Percentiles rank a stretch among this genome's conserved stretches.
Evolutionary conservation across 2,888 invertebrate species (phyloP).

Genomic region (Andrena trimmerana): DNA sequence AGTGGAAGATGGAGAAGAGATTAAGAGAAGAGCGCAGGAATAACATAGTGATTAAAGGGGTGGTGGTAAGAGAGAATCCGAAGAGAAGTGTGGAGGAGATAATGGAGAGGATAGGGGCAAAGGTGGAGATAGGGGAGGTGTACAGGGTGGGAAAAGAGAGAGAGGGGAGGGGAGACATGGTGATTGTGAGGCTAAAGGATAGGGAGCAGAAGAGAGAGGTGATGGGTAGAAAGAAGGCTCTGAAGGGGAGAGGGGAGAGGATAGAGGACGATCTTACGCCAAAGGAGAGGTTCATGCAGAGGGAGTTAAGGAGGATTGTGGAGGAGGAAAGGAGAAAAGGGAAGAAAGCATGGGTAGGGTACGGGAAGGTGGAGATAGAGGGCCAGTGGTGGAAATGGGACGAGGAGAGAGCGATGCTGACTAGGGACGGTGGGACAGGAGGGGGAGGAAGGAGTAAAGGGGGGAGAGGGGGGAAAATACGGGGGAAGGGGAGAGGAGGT

Average conservation of each 20-base stretch:
- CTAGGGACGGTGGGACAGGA: background rate
- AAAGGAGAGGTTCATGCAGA: too few species aligned
- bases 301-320: too few species aligned
- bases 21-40: background rate
- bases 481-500: background rate
- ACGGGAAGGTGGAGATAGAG: background rate
- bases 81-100: background rate
- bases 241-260: background rate
- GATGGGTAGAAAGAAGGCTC: background rate
- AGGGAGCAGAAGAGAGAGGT: background rate
- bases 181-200: background rate
- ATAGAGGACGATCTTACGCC: too few species aligned
- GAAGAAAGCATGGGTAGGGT: background rate
- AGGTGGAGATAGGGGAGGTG: background rate
- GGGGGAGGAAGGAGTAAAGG: conserved; percentile 5
- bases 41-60: background rate
- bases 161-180: background rate
- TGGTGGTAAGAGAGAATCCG: too few species aligned
- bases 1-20: background rate
- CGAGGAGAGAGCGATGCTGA: fast-evolving
- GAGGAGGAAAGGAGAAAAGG: background rate
- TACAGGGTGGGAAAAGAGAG: background rate
- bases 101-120: background rate
- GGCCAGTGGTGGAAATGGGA: background rate
- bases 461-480: background rate